Conservation (phyloP, 2,888 invertebrate species). For the Cremastinae sp. region DNA sequence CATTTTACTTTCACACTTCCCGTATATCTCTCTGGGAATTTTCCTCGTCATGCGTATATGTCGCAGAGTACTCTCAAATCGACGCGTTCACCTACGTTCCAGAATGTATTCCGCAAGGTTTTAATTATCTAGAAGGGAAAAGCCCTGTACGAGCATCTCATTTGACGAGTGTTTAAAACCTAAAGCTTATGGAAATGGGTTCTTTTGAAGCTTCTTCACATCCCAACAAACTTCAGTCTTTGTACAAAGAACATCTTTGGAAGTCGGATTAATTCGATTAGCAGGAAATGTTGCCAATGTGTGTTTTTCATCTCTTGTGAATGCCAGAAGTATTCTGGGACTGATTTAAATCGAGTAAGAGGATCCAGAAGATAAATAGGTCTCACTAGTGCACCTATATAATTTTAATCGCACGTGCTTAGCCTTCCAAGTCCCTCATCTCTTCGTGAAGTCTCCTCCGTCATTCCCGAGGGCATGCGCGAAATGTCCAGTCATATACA, state of each 20-base stretch:
- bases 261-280: no score
- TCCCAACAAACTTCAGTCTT: no score
- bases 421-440: no score
- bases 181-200: constrained; percentile 35
- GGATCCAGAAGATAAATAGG: no score
- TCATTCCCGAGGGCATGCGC: constrained; percentile 8
- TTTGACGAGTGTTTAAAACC: constrained; percentile 55
- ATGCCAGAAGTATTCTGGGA: no score
- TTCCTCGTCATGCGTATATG: constrained; percentile 5
- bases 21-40: constrained; percentile 1
- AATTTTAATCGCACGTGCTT: no score
- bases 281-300: no score
- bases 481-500: background rate
- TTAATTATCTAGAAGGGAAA: constrained; percentile 45
- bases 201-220: no score
- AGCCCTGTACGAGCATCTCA: constrained; percentile 35
- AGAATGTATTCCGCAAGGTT: constrained; percentile 35
- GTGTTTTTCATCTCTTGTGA: no score
- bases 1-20: background rate
- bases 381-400: no score
- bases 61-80: constrained; percentile 19
- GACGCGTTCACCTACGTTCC: constrained; percentile 16
- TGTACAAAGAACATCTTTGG: no score
- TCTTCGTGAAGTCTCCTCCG: constrained; percentile 7
- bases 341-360: no score